phyloP scores from a whole-genome alignment of 2,113 vertebrate genomes.

The Monarcha castaneiventris region DNA sequence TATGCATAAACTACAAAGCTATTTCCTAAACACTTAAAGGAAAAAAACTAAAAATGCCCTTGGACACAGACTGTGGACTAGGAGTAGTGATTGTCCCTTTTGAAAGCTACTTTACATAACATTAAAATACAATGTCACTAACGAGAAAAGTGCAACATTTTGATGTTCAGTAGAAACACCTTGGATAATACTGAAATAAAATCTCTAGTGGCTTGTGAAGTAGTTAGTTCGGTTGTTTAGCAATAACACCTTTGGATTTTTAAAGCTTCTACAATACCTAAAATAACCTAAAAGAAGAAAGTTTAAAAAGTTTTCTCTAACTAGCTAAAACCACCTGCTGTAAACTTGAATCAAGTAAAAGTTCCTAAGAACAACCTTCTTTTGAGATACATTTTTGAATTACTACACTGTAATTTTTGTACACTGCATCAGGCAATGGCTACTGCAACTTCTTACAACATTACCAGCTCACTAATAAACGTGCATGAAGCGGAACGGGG shows the following conservation, averaged over 20 bases:
- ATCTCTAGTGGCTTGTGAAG: neutral
- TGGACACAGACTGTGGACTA: neutral
- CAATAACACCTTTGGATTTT: neutral
- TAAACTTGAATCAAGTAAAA: neutral
- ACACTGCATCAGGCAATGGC: neutral
- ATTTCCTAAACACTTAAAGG: neutral
- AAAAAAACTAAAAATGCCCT: neutral
- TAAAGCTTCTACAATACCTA: neutral
- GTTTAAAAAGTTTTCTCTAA: neutral
- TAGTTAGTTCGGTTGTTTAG: neutral
- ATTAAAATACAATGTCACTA: neutral
- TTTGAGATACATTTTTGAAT: conserved; percentile 55
- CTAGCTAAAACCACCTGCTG: neutral
- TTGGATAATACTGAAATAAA: neutral
- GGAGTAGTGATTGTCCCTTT: neutral
- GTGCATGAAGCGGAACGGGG: conserved; percentile 33
- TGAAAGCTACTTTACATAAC: conserved; percentile 12
- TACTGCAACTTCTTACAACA: neutral
- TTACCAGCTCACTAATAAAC: conserved; percentile 52
- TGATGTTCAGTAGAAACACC: neutral
- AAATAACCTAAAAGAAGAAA: neutral
- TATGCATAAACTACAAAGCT: neutral
- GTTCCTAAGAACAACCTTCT: conserved; percentile 35
- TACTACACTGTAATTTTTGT: conserved; percentile 22
- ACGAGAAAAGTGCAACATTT: neutral